Evolutionary conservation across 2,888 invertebrate species (phyloP).

Genomic region (Caenorhabditis sinica): DNA sequence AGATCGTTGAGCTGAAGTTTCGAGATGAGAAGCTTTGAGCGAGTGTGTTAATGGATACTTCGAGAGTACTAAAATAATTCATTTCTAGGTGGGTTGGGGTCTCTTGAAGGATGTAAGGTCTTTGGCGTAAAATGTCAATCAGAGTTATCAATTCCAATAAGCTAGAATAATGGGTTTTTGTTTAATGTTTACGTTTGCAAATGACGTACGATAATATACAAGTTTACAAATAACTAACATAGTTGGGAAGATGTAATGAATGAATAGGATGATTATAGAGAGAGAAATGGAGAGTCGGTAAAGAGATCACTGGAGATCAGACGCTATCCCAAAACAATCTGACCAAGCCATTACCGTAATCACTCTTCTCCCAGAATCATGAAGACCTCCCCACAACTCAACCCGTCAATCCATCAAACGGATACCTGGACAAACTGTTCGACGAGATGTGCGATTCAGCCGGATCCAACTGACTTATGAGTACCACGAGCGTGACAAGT

Average conservation of each 20-base stretch:
- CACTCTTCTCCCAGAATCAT: too few relatives aligned
- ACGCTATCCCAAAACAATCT: too few relatives aligned
- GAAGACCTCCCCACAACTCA: neutral
- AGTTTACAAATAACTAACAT: neutral
- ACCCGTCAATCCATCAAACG: neutral
- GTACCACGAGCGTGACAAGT: conserved; percentile 1
- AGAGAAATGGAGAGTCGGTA: too few relatives aligned
- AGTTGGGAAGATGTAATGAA: too few relatives aligned
- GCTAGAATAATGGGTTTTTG: neutral
- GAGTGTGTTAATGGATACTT: conserved; percentile 15
- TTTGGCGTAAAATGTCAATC: neutral
- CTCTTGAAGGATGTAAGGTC: neutral
- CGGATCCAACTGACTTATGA: neutral
- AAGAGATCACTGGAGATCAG: too few relatives aligned
- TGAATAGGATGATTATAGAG: too few relatives aligned
- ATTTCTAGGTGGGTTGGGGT: neutral
- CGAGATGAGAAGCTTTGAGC: neutral
- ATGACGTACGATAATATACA: neutral
- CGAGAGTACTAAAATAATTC: neutral
- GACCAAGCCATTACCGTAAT: too few relatives aligned
- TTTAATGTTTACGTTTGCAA: neutral
- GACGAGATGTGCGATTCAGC: conserved; percentile 20
- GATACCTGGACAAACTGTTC: conserved; percentile 34
- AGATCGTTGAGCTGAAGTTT: conserved; percentile 28
- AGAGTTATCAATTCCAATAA: neutral